A percentile compares a stretch with the other conserved stretches of the same genome.
Conservation (phyloP, 2,888 invertebrate species). For the Stenodera caucasica region DNA sequence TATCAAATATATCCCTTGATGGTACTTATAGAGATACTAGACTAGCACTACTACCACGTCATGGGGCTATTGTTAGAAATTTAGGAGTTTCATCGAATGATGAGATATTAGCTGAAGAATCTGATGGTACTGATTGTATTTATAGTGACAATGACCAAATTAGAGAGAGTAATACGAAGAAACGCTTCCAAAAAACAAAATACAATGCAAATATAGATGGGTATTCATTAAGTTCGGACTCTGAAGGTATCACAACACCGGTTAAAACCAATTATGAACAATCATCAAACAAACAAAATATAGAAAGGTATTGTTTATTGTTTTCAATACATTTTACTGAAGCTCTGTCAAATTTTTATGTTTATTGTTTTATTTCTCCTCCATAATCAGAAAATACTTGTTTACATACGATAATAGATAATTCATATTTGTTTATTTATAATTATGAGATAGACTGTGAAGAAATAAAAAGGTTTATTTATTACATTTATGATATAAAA, state of each 20-base stretch:
- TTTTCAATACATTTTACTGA: too few species aligned
- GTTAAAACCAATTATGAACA: conserved; percentile 58
- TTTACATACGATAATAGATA: conserved; percentile 8
- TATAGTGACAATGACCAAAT: conserved; percentile 46
- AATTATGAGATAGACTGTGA: not conserved
- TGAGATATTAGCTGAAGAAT: conserved; percentile 48
- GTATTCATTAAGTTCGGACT: conserved; percentile 73
- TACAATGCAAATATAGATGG: conserved; percentile 42
- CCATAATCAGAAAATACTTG: not conserved
- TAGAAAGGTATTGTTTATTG: conserved; percentile 73
- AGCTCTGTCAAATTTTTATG: too few species aligned
- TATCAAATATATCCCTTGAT: conserved; percentile 93
- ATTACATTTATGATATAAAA: not conserved
- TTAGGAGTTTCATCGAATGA: conserved; percentile 34
- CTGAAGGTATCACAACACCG: conserved; percentile 70
- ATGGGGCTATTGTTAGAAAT: conserved; percentile 50
- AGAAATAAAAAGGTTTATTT: not conserved
- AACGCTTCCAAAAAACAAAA: conserved; percentile 37
- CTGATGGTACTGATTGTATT: conserved; percentile 52
- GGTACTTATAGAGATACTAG: conserved; percentile 80
- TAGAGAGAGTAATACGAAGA: conserved; percentile 32
- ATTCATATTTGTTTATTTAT: not conserved
- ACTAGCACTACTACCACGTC: conserved; percentile 57
- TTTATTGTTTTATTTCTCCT: not conserved
- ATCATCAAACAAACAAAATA: conserved; percentile 48